Evolutionary conservation across 1,140 invertebrate species (phyloP), one percentile per base, ranked within the genome.

Genomic region (Drosophila persimilis): DNA sequence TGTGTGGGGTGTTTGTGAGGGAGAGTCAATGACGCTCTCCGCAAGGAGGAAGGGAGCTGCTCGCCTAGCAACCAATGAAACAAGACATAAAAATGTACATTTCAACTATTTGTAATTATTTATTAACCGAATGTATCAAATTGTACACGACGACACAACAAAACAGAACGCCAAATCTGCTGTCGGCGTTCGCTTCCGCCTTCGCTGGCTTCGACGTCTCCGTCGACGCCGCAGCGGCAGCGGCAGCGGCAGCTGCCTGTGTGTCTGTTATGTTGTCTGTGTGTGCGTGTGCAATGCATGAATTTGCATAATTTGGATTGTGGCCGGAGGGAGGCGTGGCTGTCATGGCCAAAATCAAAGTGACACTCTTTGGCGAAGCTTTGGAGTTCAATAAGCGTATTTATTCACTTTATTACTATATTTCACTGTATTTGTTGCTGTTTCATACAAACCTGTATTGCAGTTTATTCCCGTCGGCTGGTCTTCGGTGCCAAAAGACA

Each of bases 231-330:
- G 24, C 24, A 26, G 24, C 24, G 20, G 20, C 45, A 50, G 45
- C 35, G 22, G 50, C 63, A 1, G 55, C 60, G 44, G 51, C 66
- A 61, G 65, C 57, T 66, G 48, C 60, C 64, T 63, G 62, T 17
- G 13, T 13, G 35, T 39, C 35, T 39, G 9, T 39, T 39, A 39
- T 39, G 35, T 39, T 39, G 35, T 52, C 60, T 54, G 41, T 24
- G 47, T 11, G 41, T 53, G 57, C 61, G 48, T 69, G 24, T 35
- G 24, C 7, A 45, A 29, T 69, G 60, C 61, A 86, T 88, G 77
- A 85, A 85, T 85, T 88, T 85, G 81, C 81, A 85, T 85, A 85
- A 88, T 77, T 86, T 86, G 45, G 53, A 69, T 39, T 78, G 24
- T 50, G 17, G 48, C 46, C 29, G 24, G 11, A 7, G 35, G 71